A percentile compares a stretch with the other conserved stretches of the same genome.
These are phyloP conservation scores for Palloptera scutellata DNA, from an alignment of 2,888 invertebrate species.

Conservation along the genomic window DNA sequence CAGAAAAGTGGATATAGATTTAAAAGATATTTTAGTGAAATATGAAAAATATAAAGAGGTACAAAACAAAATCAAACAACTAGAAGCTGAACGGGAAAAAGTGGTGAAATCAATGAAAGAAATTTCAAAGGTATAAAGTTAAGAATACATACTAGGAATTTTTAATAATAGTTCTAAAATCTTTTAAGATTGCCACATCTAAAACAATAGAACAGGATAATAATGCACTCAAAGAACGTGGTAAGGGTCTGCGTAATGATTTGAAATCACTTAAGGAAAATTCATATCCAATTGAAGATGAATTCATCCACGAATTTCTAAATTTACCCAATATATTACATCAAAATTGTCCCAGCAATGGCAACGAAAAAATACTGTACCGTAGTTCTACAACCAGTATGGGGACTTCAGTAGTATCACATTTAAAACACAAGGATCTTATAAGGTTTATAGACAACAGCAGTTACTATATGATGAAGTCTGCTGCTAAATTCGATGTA, in stretches of 20 bases:
- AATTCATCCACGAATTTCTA: conserved; percentile 71
- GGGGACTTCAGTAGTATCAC: conserved; percentile 47
- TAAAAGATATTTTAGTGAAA: conserved; percentile 68
- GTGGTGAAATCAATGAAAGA: conserved; percentile 66
- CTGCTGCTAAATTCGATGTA: conserved; percentile 78
- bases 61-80: conserved; percentile 64
- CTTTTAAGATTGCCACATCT: neutral
- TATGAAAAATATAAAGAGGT: conserved; percentile 73
- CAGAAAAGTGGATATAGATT: conserved; percentile 67
- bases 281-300: conserved; percentile 78
- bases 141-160: conserved; percentile 9
- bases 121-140: conserved; percentile 55
- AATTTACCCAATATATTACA: conserved; percentile 77
- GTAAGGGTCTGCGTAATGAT: conserved; percentile 69
- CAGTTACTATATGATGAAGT: conserved; percentile 72
- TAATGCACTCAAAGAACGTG: conserved; percentile 68
- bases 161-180: neutral
- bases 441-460: conserved; percentile 64
- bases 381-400: conserved; percentile 40
- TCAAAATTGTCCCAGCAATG: conserved; percentile 67
- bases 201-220: conserved; percentile 46
- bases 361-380: conserved; percentile 51
- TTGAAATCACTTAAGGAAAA: conserved; percentile 71
- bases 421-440: conserved; percentile 54
- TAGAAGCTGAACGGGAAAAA: conserved; percentile 67